Base-by-base conservation (phyloP, 2,888 invertebrate genomes). In the Drosophila meridionalis region DNA sequence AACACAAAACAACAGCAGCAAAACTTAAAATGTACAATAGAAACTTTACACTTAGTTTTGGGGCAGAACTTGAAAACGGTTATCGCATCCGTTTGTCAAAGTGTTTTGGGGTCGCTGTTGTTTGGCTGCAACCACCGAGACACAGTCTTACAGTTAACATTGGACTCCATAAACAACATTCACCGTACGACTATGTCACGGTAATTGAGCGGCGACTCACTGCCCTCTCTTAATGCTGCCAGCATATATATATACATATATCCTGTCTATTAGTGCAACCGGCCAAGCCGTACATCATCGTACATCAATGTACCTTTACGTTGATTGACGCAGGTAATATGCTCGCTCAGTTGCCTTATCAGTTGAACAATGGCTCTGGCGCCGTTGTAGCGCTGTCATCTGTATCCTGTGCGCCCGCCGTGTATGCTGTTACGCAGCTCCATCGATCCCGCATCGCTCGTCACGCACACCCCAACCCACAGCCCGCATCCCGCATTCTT, bases 71-170 rank as follows among this genome's bases (percentile, higher is more conserved):
- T 68, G 50, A 53, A 43, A 53, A 43, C 42, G 60, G 65, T 68
- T 68, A 61, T 73, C 69, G 61, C 57, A 61, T 69, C 58, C 64
- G 47, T 52, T 55, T 61, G 14, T 26, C 40, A 38, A 32, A 28
- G 28, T 52, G 52, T 11, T 14, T 42, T 34, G 30, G 30, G 38
- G 36, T 40, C 38, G 38, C 65, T 60, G 89, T 67, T 90, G 91
- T 59, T 80, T 78, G 66, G 85, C 82, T 83, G 67, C 87, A 87
- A 91, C 85, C 87, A 93, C 92, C 80, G 90, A 93, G 93, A 93
- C 93, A 93, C 93, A 93, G 93, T 93, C 93, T 93, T 93, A 93
- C 93, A 93, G 93, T 93, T 93, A 93, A 93, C 93, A 93, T 93
- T 93, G 92, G 92, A 89, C 87, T 85, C 82, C 83, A 88, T 88